Percentiles rank a stretch among this genome's conserved stretches.
Conservation (phyloP, 2,113 vertebrate genomes). For the Hemibagrus wyckioides region DNA sequence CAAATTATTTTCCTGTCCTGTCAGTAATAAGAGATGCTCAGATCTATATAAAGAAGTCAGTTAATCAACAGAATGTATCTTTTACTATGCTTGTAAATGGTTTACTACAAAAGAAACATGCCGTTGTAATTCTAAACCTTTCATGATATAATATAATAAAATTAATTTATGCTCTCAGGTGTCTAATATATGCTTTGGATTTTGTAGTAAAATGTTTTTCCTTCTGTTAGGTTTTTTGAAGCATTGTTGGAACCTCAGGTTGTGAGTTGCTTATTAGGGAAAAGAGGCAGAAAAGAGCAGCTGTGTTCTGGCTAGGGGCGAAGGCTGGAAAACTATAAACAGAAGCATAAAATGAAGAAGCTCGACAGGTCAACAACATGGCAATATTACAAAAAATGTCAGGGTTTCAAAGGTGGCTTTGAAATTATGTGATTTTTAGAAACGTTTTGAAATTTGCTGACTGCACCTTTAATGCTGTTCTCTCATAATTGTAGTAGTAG, state of each 20-base stretch:
- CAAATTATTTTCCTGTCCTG: too few relatives aligned
- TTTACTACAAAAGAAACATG: not conserved
- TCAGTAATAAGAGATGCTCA: not conserved
- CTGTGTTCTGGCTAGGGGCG: not conserved
- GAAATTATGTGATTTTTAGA: not conserved
- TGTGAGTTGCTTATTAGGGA: not conserved
- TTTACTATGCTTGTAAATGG: not conserved
- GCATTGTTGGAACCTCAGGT: not conserved
- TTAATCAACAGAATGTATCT: not conserved
- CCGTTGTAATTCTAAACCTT: too few relatives aligned
- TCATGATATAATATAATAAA: not conserved
- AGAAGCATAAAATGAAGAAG: not conserved
- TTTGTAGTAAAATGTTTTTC: not conserved
- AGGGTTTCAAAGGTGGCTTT: not conserved
- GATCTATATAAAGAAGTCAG: not conserved
- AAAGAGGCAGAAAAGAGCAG: not conserved
- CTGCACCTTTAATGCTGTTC: not conserved
- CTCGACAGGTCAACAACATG: not conserved
- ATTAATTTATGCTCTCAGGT: not conserved
- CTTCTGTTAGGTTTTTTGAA: not conserved
- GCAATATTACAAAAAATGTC: not conserved
- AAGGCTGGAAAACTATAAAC: not conserved
- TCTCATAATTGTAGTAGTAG: not conserved
- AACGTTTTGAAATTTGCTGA: not conserved
- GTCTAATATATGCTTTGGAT: not conserved